These are phyloP conservation scores for Rissa tridactyla DNA, from an alignment of 2,113 vertebrate species.

Conservation along the genomic window DNA sequence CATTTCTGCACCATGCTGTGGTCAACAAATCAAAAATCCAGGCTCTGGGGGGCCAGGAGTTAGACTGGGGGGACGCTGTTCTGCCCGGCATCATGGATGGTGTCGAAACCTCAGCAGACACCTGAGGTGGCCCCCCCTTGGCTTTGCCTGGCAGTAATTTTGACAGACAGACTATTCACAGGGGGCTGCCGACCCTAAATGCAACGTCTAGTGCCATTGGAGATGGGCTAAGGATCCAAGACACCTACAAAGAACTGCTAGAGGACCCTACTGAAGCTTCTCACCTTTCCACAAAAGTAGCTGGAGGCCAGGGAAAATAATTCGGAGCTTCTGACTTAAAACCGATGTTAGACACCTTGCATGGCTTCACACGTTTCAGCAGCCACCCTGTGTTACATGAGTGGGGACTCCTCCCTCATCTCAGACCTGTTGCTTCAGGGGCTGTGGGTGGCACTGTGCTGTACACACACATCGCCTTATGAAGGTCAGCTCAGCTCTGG, in stretches of 20 bases:
- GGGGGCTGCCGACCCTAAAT: neutral
- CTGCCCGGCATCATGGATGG: neutral
- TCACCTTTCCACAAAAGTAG: neutral
- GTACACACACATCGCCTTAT: neutral
- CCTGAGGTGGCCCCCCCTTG: neutral
- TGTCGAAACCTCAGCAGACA: neutral
- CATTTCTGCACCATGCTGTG: neutral
- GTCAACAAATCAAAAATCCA: neutral
- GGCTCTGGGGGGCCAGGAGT: neutral
- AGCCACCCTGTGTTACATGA: neutral
- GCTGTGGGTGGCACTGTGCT: neutral
- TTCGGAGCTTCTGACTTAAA: neutral
- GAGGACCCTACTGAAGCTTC: neutral
- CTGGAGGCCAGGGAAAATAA: neutral
- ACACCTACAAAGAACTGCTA: neutral
- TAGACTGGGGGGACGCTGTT: neutral
- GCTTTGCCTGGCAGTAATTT: neutral
- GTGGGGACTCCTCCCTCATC: neutral
- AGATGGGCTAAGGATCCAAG: neutral
- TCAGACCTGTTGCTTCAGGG: neutral
- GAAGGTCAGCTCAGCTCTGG: neutral
- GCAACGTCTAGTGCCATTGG: neutral
- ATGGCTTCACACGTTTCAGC: fast-evolving
- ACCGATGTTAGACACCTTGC: neutral
- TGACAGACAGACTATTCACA: neutral